These are phyloP conservation scores for Ophiodon elongatus DNA, from an alignment of 2,113 vertebrate species.

Conservation along the genomic window DNA sequence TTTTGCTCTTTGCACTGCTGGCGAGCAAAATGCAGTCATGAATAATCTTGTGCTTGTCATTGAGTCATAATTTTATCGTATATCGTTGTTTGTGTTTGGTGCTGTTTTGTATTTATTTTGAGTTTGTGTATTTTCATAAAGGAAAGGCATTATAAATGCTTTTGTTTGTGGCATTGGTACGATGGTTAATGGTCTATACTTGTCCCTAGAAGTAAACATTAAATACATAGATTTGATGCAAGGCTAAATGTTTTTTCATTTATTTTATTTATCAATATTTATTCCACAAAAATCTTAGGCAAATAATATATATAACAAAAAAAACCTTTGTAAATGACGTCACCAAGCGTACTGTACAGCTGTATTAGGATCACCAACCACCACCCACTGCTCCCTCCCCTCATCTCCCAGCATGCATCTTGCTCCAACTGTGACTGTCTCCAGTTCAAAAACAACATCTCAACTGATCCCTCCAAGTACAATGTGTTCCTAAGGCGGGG, in stretches of 20 bases:
- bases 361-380: slow-evolving; percentile 25
- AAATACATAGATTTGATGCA: neutral
- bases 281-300: neutral
- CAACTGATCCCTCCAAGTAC: slow-evolving; percentile 61
- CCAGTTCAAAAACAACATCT: slow-evolving; percentile 50
- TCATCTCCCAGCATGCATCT: slow-evolving; percentile 59
- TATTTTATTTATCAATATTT: neutral
- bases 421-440: slow-evolving; percentile 43
- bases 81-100: neutral
- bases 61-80: neutral
- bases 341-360: neutral
- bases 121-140: neutral
- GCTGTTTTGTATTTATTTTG: neutral
- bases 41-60: neutral
- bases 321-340: neutral
- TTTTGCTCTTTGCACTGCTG: neutral
- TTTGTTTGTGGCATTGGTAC: too few species aligned
- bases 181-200: neutral
- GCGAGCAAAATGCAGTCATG: neutral
- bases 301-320: neutral
- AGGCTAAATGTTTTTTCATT: neutral
- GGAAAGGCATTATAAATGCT: neutral
- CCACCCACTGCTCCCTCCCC: slow-evolving; percentile 20
- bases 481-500: slow-evolving; percentile 53
- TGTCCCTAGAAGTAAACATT: neutral